phyloP scores from a whole-genome alignment of 2,113 vertebrate species.

The Embiotoca jacksoni region DNA sequence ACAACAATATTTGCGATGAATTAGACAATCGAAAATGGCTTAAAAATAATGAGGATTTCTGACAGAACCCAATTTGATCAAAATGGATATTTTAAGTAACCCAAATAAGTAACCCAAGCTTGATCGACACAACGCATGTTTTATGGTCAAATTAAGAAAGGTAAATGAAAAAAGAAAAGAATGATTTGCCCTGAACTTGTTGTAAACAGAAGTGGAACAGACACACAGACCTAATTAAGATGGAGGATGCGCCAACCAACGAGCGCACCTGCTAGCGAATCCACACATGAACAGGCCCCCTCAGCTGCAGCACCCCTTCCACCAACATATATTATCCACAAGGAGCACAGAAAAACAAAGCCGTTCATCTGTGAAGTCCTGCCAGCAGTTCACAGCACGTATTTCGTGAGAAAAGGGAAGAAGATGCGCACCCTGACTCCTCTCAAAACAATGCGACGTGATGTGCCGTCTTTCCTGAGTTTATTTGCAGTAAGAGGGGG shows the following conservation, averaged over 20 bases:
- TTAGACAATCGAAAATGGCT: background rate
- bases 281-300: constrained; percentile 44
- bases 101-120: constrained; percentile 3
- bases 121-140: background rate
- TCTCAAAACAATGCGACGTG: constrained; percentile 42
- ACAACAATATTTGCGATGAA: background rate
- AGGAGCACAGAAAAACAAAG: constrained; percentile 54
- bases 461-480: constrained; percentile 30
- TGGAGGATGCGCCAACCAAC: constrained; percentile 17
- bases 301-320: constrained; percentile 46
- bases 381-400: constrained; percentile 62
- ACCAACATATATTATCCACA: constrained; percentile 65
- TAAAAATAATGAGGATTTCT: background rate
- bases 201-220: constrained; percentile 30
- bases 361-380: constrained; percentile 55
- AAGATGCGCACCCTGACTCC: constrained; percentile 15
- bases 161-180: background rate
- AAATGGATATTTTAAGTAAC: no score
- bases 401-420: constrained; percentile 17
- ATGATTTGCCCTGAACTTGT: constrained; percentile 13
- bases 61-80: background rate
- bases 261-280: constrained; percentile 42
- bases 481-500: constrained; percentile 29
- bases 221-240: constrained; percentile 33
- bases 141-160: background rate